Evolutionary conservation across 1,140 invertebrate genomes (phyloP).

Genomic region (Chymomyza costata): DNA sequence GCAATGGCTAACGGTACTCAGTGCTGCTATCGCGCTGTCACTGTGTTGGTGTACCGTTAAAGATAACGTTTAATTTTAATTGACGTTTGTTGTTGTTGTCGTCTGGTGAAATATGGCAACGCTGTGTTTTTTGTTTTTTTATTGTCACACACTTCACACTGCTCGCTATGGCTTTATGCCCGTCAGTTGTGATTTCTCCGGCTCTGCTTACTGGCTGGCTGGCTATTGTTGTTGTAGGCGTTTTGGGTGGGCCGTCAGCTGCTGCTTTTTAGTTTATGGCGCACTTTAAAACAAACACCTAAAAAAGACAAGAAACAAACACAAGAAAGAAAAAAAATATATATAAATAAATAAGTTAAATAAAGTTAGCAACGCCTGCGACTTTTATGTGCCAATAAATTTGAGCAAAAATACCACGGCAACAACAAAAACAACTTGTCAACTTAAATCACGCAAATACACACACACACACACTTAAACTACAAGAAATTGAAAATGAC

Average conservation of each 20-base stretch:
- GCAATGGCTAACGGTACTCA: slow-evolving; percentile 42
- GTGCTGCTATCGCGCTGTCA: slow-evolving; percentile 52
- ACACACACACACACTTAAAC: no score
- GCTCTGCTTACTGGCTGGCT: slow-evolving; percentile 5
- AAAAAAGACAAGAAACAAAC: slow-evolving; percentile 42
- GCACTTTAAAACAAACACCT: slow-evolving; percentile 68
- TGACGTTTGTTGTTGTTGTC: slow-evolving; percentile 10
- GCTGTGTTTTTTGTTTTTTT: slow-evolving; percentile 11
- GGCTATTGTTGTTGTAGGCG: slow-evolving; percentile 47
- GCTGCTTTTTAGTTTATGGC: slow-evolving; percentile 62
- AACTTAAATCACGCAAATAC: slow-evolving; percentile 54
- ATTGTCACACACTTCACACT: slow-evolving; percentile 26
- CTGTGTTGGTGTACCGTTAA: slow-evolving; percentile 26
- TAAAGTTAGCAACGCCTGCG: slow-evolving; percentile 70
- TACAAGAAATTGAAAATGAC: slow-evolving; percentile 61
- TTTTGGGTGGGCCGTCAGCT: slow-evolving; percentile 47
- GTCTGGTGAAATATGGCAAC: slow-evolving; percentile 52
- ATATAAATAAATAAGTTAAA: slow-evolving; percentile 41
- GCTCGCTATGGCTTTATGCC: slow-evolving; percentile 5
- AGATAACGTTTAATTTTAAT: slow-evolving; percentile 6
- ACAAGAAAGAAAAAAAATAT: slow-evolving; percentile 12
- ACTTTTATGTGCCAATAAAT: slow-evolving; percentile 69
- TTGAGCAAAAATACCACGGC: slow-evolving; percentile 46
- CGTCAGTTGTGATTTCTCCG: slow-evolving; percentile 58
- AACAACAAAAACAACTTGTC: slow-evolving; percentile 42